Evolutionary conservation across 2,797 vertebrate species (phyloP).

Genomic region (Thripadectes ignobilis): DNA sequence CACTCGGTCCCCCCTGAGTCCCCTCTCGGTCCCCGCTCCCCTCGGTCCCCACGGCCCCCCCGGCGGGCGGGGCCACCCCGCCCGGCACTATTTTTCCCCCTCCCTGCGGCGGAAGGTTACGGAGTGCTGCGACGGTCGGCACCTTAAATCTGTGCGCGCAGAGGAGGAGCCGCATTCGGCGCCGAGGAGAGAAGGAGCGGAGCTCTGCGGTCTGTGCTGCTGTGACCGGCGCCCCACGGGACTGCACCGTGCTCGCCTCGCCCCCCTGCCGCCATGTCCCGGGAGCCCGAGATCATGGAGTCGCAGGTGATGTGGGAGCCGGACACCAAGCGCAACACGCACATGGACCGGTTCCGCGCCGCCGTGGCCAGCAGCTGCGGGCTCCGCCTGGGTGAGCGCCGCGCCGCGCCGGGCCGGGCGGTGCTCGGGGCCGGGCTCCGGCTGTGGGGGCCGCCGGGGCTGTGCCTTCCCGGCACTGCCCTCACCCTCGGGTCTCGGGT

Average conservation of each 20-base stretch:
- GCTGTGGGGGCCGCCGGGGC: neutral
- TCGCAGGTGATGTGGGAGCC: slow-evolving; percentile 92
- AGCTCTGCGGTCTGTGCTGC: fast-evolving
- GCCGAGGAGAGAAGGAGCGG: fast-evolving
- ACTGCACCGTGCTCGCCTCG: neutral
- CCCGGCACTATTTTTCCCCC: slow-evolving; percentile 38
- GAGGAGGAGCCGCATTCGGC: fast-evolving
- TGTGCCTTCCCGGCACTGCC: fast-evolving
- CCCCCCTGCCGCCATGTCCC: slow-evolving; percentile 75
- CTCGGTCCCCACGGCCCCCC: neutral
- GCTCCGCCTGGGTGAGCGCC: slow-evolving; percentile 86
- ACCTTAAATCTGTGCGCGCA: neutral
- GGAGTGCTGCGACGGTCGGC: fast-evolving
- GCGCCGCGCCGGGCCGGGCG: neutral
- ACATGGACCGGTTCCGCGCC: slow-evolving; percentile 89
- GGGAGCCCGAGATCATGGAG: slow-evolving; percentile 87
- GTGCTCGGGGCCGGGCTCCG: neutral
- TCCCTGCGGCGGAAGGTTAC: slow-evolving; percentile 32
- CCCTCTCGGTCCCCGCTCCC: no score
- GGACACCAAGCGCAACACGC: slow-evolving; percentile 90
- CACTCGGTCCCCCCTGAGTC: neutral
- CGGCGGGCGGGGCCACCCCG: neutral
- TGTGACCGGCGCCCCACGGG: neutral
- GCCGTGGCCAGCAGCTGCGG: slow-evolving; percentile 84
- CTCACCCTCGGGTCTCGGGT: neutral